A percentile compares a stretch with the other conserved stretches of the same genome.
These are phyloP conservation scores for Triplophysa tibetana DNA, from an alignment of 2,113 vertebrate genomes.

Conservation along the genomic window DNA sequence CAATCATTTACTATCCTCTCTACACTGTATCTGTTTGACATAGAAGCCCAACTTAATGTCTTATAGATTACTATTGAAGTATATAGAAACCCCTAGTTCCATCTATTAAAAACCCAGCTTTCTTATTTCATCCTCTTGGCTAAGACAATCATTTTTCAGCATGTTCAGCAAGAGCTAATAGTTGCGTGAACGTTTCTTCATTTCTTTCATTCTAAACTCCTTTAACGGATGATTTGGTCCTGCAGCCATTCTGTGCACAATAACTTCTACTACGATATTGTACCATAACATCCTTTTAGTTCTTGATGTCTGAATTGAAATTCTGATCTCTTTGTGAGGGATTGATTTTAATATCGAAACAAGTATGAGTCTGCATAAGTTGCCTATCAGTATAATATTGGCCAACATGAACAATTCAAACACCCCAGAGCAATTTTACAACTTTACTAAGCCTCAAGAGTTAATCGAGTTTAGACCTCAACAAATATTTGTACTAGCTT, in stretches of 20 bases:
- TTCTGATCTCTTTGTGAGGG: not conserved
- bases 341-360: slow-evolving; percentile 9
- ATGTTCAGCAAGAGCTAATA: not conserved
- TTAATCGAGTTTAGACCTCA: not conserved
- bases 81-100: no score
- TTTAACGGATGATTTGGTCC: slow-evolving; percentile 51
- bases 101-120: not conserved
- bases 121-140: not conserved
- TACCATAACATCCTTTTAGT: not conserved
- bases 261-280: not conserved
- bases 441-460: slow-evolving; percentile 16
- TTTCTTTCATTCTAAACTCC: slow-evolving; percentile 44
- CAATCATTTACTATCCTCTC: no score
- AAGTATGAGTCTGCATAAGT: slow-evolving; percentile 1
- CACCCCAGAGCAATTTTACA: slow-evolving; percentile 18
- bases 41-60: no score
- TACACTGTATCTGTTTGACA: no score
- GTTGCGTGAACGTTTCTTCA: not conserved
- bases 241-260: not conserved
- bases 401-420: slow-evolving; percentile 28
- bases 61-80: no score
- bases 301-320: not conserved
- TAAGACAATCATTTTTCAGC: not conserved
- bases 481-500: not conserved
- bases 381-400: not conserved